Base-by-base conservation (phyloP, 1,140 invertebrate species). In the Drosophila malerkotliana region DNA sequence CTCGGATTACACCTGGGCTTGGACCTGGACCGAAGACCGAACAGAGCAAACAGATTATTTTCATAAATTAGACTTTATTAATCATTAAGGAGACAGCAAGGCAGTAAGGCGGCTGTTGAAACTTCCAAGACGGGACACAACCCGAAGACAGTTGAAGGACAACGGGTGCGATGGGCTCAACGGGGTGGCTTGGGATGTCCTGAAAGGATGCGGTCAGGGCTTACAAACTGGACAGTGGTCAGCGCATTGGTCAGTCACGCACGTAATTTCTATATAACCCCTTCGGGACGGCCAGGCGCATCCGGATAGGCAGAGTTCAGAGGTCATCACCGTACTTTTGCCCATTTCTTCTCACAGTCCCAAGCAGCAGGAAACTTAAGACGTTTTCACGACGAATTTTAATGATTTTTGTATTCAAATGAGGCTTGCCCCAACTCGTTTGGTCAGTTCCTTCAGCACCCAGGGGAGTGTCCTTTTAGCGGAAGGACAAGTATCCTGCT, bases 21-120 rank as follows among this genome's bases (percentile, higher is more conserved):
- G 51, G 54, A 57, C 45, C 54, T 26, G 24, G 15, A 7, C 51
- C 10, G 59, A 57, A 45, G 45, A 51, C 32, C 54, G 62, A 54
- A 63, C 56, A 58, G 53, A 55, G 83, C 83, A 87, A 90, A 82
- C 75, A 89, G 85, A 90, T 90, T 90, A 90, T 80, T 81, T 90
- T 90, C 80, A 90, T 85, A 90, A 82, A 90, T 90, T 90, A 82
- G 85, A 85, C 80, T 90, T 90, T 85, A 89, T 90, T 90, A 87
- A 85, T 90, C 80, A 90, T 82, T 90, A 90, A 75, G 78, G 73
- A 64, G 85, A 79, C 84, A 89, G 72, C 52, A 24, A 14, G 52
- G 47, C 58, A 56, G 58, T 34, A 34, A 28, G 18, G 51, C 51
- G 3, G 26, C 51, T 15, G 51, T 30, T 18, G 51, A 8, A 67